A percentile compares a stretch with the other conserved stretches of the same genome.
These are phyloP conservation scores for Polymixis lichenea DNA, from an alignment of 2,888 invertebrate genomes.

Conservation along the genomic window DNA sequence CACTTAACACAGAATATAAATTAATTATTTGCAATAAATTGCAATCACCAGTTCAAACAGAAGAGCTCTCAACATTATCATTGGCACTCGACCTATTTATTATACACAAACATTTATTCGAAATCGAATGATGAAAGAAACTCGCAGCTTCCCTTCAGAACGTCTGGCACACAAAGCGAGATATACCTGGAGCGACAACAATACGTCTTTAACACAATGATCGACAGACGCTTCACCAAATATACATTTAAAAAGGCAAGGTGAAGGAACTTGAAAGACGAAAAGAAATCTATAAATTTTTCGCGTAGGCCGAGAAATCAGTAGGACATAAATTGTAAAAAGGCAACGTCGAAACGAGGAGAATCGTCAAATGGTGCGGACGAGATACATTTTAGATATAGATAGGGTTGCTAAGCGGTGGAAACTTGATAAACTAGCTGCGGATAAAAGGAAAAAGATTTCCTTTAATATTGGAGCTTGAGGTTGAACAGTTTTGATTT, in stretches of 20 bases:
- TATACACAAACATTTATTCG: constrained; percentile 47
- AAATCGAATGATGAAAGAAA: constrained; percentile 29
- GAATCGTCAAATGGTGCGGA: constrained; percentile 87
- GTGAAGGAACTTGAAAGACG: constrained; percentile 53
- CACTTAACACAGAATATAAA: constrained; percentile 51
- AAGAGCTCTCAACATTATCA: constrained; percentile 46
- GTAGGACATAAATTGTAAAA: constrained; percentile 83
- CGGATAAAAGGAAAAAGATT: constrained; percentile 46
- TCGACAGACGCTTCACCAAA: constrained; percentile 56
- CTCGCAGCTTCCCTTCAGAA: constrained; percentile 34
- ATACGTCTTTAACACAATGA: constrained; percentile 59
- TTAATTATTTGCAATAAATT: constrained; percentile 47
- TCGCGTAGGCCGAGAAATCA: constrained; percentile 73
- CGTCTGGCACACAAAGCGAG: constrained; percentile 38
- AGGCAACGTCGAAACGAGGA: constrained; percentile 78
- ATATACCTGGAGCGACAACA: constrained; percentile 44
- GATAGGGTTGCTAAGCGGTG: constrained; percentile 71
- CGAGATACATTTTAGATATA: constrained; percentile 85
- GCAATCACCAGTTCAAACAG: constrained; percentile 42
- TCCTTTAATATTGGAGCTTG: constrained; percentile 53
- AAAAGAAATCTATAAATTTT: constrained; percentile 69
- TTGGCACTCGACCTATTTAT: constrained; percentile 57
- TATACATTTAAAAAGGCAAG: constrained; percentile 55
- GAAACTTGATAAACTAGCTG: constrained; percentile 60
- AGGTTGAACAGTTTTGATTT: constrained; percentile 49